Percentiles rank a stretch among this genome's conserved stretches.
Evolutionary conservation across 2,888 invertebrate genomes (phyloP).

Genomic region (Melinopterus prodromus): DNA sequence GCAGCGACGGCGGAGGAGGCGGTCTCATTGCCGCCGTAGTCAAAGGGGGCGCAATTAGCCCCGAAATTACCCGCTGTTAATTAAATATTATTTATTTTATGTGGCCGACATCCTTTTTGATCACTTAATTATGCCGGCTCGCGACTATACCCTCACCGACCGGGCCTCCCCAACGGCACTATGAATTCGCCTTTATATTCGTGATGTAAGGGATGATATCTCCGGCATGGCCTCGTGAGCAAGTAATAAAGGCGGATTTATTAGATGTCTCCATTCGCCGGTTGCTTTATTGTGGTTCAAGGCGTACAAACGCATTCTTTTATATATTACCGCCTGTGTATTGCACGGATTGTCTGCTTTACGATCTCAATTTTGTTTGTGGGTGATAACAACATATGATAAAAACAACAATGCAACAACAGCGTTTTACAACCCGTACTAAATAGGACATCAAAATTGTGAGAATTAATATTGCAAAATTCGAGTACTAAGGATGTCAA

Average conservation of each 20-base stretch:
- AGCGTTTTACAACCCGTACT: no score
- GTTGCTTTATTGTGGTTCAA: neutral
- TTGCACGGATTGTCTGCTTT: no score
- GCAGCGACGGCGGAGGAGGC: conserved; percentile 12
- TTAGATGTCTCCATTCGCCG: neutral
- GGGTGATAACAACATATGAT: no score
- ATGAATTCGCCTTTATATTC: neutral
- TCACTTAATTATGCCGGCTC: neutral
- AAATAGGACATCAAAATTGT: no score
- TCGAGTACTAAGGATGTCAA: no score
- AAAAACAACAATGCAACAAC: no score
- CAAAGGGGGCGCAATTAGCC: conserved; percentile 30
- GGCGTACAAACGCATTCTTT: neutral
- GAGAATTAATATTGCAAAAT: no score
- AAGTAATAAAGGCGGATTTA: neutral
- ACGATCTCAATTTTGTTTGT: no score
- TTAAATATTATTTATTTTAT: conserved; percentile 35
- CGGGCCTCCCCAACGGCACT: neutral
- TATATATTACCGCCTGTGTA: neutral
- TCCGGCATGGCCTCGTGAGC: neutral
- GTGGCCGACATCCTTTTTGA: conserved; percentile 26
- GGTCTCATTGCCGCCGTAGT: conserved; percentile 6
- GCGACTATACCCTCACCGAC: neutral
- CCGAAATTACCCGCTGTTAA: conserved; percentile 31
- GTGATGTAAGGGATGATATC: neutral